phyloP scores from a whole-genome alignment of 2,797 vertebrate species.

The Lepidocolaptes lacrymiger region DNA sequence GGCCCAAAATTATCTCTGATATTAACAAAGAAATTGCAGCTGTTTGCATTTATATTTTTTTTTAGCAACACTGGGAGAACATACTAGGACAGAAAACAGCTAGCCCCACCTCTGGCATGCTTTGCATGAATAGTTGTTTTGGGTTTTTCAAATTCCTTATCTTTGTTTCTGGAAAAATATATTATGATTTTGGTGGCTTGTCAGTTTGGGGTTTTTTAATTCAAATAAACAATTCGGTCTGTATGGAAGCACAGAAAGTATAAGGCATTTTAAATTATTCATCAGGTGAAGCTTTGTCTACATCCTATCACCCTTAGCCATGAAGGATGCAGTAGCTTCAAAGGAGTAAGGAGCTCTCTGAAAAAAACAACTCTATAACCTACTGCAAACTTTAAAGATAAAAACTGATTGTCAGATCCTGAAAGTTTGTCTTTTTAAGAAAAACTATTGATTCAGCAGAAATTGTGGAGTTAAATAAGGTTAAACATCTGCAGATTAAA shows the following conservation, averaged over 20 bases:
- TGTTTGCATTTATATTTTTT: neutral
- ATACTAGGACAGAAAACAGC: neutral
- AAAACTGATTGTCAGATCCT: neutral
- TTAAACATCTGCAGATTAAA: neutral
- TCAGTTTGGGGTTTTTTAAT: neutral
- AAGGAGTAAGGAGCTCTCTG: neutral
- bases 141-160: neutral
- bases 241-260: neutral
- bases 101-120: neutral
- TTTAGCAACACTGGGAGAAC: neutral
- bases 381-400: neutral
- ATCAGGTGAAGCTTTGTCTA: neutral
- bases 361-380: neutral
- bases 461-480: neutral
- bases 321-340: neutral
- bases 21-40: slow-evolving; percentile 21
- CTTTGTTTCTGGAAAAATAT: neutral
- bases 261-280: neutral
- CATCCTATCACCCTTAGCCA: neutral
- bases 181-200: neutral
- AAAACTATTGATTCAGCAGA: neutral
- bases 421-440: neutral
- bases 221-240: neutral
- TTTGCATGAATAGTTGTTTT: neutral
- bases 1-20: neutral